phyloP scores from a whole-genome alignment of 2,113 vertebrate species.

The Leptobrachium leishanense region DNA sequence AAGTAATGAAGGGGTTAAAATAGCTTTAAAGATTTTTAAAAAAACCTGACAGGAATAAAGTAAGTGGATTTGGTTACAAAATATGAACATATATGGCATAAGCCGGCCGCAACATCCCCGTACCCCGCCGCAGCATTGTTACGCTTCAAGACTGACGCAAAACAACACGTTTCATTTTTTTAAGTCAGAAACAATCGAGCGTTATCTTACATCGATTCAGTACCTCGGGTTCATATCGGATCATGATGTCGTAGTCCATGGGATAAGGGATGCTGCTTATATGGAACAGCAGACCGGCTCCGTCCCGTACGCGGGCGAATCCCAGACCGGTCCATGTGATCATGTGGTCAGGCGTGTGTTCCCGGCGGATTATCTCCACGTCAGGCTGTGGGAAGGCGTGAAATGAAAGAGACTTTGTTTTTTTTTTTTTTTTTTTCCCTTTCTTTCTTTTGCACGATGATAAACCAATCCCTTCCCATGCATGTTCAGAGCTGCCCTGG shows the following conservation, averaged over 20 bases:
- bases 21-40: too few relatives aligned
- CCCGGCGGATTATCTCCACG: constrained; percentile 65
- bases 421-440: too few relatives aligned
- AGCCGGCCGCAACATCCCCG: too few relatives aligned
- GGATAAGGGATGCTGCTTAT: constrained; percentile 73
- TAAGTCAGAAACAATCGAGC: background rate
- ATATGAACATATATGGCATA: too few relatives aligned
- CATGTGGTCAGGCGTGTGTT: constrained; percentile 59
- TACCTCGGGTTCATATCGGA: constrained; percentile 83
- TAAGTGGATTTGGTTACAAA: too few relatives aligned
- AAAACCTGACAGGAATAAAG: too few relatives aligned
- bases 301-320: constrained; percentile 76
- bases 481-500: constrained; percentile 18
- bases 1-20: too few relatives aligned
- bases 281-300: constrained; percentile 79
- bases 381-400: constrained; percentile 63
- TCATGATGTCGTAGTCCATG: constrained; percentile 84
- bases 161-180: too few relatives aligned
- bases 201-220: background rate
- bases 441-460: background rate
- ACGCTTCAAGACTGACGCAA: too few relatives aligned
- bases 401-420: background rate
- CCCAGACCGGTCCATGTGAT: constrained; percentile 76
- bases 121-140: too few relatives aligned
- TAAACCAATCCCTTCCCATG: background rate